A percentile compares a stretch with the other conserved stretches of the same genome.
These are phyloP conservation scores for Microchirus variegatus DNA, from an alignment of 2,797 vertebrate species.

Conservation along the genomic window DNA sequence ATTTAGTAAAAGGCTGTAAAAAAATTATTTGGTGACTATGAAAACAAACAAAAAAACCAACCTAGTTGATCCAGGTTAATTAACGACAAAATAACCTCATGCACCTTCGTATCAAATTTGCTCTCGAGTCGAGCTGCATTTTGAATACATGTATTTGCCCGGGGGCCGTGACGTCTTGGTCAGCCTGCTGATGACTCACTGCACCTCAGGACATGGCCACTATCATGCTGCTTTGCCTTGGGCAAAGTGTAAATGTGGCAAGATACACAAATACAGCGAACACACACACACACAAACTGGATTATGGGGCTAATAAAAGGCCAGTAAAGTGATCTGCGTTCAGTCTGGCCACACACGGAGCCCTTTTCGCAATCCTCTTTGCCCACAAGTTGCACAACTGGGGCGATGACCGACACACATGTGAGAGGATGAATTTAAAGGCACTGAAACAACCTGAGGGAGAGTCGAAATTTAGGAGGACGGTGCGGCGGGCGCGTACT, in stretches of 20 bases:
- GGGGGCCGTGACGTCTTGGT: constrained; percentile 39
- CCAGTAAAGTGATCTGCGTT: constrained; percentile 19
- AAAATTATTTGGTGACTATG: no score
- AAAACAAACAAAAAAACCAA: background rate
- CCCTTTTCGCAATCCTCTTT: constrained; percentile 17
- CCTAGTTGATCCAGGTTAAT: constrained; percentile 17
- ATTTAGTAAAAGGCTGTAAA: no score
- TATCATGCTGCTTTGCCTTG: constrained; percentile 21
- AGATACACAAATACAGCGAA: constrained; percentile 6
- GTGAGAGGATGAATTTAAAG: constrained; percentile 31
- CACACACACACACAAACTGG: background rate
- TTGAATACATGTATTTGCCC: constrained; percentile 36
- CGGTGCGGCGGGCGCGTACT: constrained; percentile 35
- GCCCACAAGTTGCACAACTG: constrained; percentile 29
- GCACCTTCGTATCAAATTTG: constrained; percentile 10
- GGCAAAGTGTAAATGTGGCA: constrained; percentile 15
- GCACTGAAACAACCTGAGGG: constrained; percentile 19
- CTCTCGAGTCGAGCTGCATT: constrained; percentile 17
- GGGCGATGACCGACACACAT: constrained; percentile 26
- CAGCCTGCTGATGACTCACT: constrained; percentile 35
- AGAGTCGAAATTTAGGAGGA: constrained; percentile 20
- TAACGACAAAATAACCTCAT: constrained; percentile 12
- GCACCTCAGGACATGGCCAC: constrained; percentile 29
- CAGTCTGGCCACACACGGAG: constrained; percentile 11
- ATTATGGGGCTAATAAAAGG: constrained; percentile 20